These are phyloP conservation scores for Amazona guildingii DNA, from an alignment of 2,113 vertebrate species.

Conservation along the genomic window DNA sequence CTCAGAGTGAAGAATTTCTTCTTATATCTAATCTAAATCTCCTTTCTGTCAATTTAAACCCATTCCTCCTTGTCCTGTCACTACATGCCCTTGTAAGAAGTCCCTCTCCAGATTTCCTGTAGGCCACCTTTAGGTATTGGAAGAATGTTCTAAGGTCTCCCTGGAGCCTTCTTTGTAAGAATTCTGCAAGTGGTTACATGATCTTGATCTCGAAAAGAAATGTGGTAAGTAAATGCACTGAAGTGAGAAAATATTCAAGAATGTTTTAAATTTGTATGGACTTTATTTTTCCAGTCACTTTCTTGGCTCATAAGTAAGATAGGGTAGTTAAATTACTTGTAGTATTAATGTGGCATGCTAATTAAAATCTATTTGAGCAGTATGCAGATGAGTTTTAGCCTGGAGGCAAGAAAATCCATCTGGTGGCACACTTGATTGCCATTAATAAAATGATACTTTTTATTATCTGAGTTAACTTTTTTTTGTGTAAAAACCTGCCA, in stretches of 20 bases:
- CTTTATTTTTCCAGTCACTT: constrained; percentile 13
- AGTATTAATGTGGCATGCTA: neutral
- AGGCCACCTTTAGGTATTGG: neutral
- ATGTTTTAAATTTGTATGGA: constrained; percentile 11
- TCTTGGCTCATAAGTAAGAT: constrained; percentile 52
- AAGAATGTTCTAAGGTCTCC: neutral
- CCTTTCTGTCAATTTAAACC: neutral
- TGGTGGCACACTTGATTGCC: neutral
- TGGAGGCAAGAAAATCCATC: neutral
- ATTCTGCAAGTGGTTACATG: neutral
- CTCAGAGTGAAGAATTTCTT: neutral
- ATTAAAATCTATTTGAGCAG: constrained; percentile 38
- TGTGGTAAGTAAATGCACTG: neutral
- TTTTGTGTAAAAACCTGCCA: neutral
- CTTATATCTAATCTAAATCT: neutral
- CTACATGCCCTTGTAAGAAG: neutral
- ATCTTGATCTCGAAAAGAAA: neutral
- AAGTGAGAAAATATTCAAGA: constrained; percentile 34
- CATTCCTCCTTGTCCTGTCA: neutral
- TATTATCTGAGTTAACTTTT: neutral
- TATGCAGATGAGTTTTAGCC: neutral
- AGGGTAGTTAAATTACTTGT: constrained; percentile 12
- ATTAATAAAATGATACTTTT: neutral
- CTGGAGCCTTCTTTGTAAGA: neutral
- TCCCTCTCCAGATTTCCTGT: neutral